Conservation (phyloP, 2,113 vertebrate species). For the Corythornis vintsioides region DNA sequence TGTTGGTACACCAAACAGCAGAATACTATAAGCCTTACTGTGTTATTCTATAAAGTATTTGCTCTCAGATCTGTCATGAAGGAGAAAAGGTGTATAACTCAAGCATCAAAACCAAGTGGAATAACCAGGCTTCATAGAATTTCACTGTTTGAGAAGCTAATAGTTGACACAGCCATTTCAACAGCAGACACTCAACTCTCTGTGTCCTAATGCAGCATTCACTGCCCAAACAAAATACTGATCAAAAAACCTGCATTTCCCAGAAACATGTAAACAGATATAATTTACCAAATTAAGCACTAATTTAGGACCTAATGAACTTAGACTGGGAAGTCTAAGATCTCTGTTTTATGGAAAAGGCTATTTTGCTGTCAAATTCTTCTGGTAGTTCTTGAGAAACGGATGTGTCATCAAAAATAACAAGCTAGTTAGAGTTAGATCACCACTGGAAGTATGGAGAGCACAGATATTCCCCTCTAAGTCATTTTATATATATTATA, state of each 20-base stretch:
- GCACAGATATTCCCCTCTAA: background rate
- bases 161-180: background rate
- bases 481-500: background rate
- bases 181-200: background rate
- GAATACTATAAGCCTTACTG: background rate
- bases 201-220: background rate
- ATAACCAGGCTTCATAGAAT: background rate
- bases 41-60: background rate
- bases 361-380: background rate
- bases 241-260: background rate
- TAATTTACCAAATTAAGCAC: background rate
- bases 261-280: background rate
- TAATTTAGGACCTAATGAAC: background rate
- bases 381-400: background rate
- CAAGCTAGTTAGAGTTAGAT: background rate
- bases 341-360: background rate
- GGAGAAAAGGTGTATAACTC: background rate
- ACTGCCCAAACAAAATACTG: background rate
- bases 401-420: background rate
- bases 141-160: background rate
- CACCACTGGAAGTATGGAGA: background rate
- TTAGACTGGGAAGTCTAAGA: background rate
- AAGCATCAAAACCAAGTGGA: background rate
- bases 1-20: background rate
- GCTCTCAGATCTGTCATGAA: background rate